Base-by-base conservation (phyloP, 2,797 vertebrate genomes). In the Vireo griseus region DNA sequence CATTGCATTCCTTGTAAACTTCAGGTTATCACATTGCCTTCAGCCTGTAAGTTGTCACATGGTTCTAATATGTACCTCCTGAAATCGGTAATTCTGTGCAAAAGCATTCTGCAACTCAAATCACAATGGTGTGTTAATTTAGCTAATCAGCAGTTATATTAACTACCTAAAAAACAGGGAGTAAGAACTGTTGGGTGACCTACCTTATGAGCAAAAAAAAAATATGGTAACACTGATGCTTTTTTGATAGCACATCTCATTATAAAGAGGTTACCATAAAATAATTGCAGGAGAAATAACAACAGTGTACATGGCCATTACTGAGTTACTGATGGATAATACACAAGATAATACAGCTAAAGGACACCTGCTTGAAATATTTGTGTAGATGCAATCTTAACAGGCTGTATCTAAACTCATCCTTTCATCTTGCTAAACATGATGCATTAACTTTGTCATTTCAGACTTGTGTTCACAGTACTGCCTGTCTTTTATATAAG, bases 131-230 rank as follows among this genome's bases (percentile, higher is more conserved):
- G 44, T 72, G 73, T 55, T 93, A 54, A 94, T 85, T 81, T 81
- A 96, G 79, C 50, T 93, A 83, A 95, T 96, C 90, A 79, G 72
- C 51, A 93, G 51, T 79, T 88, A 66, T 47, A 91, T 80, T 87
- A 96, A 94, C n/a, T 69, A 87, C 59, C 40, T 65, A 48, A 8
- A 90, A n/a, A 74, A 48, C 4, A 55, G 50, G 35, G 63, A 85
- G 50, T 83, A 89, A 65, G 78, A 76, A 80, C 50, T 52, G 17
- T 22, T 75, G 42, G 22, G 29, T 84, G 59, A 77, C 52, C 87
- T 90, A 61, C 20, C 58, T 82, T 67, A 58, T 3, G 5, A 83
- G 47, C 5, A 55, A 85, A 86, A 76, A 79, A 45, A 61, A 40
- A 45, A 63, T 24, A 13, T 10, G 4, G n/a, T 28, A 86, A 54